A percentile compares a stretch with the other conserved stretches of the same genome.
Conservation (phyloP, 1,140 invertebrate species). For the Lanistes nyassanus region DNA sequence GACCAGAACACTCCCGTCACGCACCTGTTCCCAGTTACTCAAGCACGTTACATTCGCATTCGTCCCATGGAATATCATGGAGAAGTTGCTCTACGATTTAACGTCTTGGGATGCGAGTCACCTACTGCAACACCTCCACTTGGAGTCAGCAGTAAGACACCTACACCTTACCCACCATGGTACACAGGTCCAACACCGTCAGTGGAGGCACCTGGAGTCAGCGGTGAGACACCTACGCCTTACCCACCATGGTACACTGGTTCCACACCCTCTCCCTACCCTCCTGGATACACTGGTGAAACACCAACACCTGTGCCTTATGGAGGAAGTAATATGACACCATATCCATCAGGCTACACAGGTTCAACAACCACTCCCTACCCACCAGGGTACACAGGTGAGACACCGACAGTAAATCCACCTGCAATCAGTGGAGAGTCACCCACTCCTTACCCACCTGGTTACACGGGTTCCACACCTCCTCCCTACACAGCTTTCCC, state of each 20-base stretch:
- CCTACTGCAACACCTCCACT: constrained; percentile 38
- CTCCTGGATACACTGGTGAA: constrained; percentile 12
- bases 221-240: constrained; percentile 14
- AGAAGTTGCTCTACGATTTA: constrained; percentile 48
- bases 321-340: too few relatives aligned
- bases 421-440: too few relatives aligned
- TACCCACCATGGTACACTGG: constrained; percentile 12
- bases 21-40: constrained; percentile 43
- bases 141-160: constrained; percentile 13
- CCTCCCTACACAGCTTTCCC: too few relatives aligned
- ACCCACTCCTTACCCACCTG: constrained; percentile 13
- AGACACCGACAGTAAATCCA: too few relatives aligned
- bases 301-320: constrained; percentile 8
- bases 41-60: constrained; percentile 48
- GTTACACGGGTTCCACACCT: background rate
- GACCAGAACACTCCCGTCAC: constrained; percentile 48
- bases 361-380: too few relatives aligned
- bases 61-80: constrained; percentile 50
- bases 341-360: too few relatives aligned
- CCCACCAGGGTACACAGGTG: too few relatives aligned
- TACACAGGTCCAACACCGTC: too few relatives aligned
- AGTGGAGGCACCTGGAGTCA: too few relatives aligned
- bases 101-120: constrained; percentile 50
- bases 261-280: constrained; percentile 13
- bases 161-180: background rate